Evolutionary conservation across 37 sponge, comb jelly and placozoan species (phyloP).

Genomic region (Cladorhizidae sp.): DNA sequence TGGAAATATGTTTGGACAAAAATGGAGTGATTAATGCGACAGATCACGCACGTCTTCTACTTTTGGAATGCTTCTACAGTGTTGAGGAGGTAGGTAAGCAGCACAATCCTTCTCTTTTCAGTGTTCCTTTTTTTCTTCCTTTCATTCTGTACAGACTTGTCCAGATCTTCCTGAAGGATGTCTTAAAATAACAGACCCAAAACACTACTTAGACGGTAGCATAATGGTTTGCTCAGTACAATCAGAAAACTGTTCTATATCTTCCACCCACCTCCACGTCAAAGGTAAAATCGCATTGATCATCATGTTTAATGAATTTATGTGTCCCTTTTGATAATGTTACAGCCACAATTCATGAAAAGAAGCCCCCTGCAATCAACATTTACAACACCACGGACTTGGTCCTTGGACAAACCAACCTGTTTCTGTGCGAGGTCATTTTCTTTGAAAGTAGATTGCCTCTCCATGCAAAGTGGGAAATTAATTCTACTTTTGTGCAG

Average conservation of each 20-base stretch:
- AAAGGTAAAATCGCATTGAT: neutral
- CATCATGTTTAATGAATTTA: neutral
- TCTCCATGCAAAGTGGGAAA: neutral
- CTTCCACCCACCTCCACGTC: neutral
- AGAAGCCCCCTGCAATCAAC: neutral
- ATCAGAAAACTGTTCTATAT: neutral
- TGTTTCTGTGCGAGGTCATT: neutral
- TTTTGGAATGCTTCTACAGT: neutral
- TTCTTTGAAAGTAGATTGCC: neutral
- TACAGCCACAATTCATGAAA: neutral
- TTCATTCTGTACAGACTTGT: neutral
- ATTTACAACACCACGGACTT: neutral
- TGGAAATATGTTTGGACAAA: constrained; percentile 38
- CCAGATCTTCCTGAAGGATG: neutral
- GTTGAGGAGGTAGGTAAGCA: neutral
- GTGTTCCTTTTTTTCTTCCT: neutral
- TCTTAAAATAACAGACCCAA: neutral
- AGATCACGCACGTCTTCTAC: neutral
- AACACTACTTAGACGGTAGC: constrained; percentile 6
- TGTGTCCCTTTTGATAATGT: neutral
- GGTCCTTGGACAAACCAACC: constrained; percentile 17
- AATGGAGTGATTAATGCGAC: constrained; percentile 1
- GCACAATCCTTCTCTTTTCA: neutral
- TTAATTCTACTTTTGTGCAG: neutral
- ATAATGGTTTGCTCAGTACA: constrained; percentile 10